These are phyloP conservation scores for Chrysaora quinquecirrha DNA, from an alignment of 30 jellyfish, hydroid and myxozoan species.

Conservation along the genomic window DNA sequence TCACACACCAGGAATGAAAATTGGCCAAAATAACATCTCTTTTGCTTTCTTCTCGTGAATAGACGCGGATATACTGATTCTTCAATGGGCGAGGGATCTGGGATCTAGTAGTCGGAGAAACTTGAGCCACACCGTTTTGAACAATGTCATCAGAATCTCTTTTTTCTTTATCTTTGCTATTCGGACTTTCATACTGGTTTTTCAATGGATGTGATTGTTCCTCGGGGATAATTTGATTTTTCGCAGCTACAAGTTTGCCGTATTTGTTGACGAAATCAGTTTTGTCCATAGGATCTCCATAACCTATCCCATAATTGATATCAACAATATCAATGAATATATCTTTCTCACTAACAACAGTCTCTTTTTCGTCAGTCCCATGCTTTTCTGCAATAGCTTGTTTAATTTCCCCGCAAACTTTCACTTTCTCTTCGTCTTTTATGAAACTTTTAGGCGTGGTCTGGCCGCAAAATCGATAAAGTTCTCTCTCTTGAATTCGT, in stretches of 20 bases:
- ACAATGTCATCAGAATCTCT: not conserved
- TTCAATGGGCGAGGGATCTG: not conserved
- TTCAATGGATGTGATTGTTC: not conserved
- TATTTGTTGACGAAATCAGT: conserved; percentile 47
- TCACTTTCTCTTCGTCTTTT: not conserved
- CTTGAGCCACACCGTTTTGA: not conserved
- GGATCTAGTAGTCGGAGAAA: not conserved
- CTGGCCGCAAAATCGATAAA: conserved; percentile 58
- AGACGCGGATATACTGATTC: conserved; percentile 50
- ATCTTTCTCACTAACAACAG: conserved; percentile 19
- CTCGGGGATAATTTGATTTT: not conserved
- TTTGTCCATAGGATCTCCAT: conserved; percentile 45
- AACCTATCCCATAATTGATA: conserved; percentile 25
- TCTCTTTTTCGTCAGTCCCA: not conserved
- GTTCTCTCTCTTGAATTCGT: conserved; percentile 30
- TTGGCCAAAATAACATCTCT: conserved; percentile 26
- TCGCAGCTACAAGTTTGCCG: conserved; percentile 23
- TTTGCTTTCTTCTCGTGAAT: conserved; percentile 36
- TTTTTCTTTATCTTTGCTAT: not conserved
- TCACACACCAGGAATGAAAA: conserved; percentile 38
- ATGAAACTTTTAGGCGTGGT: conserved; percentile 6
- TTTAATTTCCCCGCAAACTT: conserved; percentile 3
- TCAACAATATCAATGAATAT: conserved; percentile 34
- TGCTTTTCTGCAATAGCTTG: not conserved
- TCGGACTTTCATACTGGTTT: not conserved